These are phyloP conservation scores for Norana najaformis DNA, from an alignment of 2,888 invertebrate genomes.

Conservation along the genomic window DNA sequence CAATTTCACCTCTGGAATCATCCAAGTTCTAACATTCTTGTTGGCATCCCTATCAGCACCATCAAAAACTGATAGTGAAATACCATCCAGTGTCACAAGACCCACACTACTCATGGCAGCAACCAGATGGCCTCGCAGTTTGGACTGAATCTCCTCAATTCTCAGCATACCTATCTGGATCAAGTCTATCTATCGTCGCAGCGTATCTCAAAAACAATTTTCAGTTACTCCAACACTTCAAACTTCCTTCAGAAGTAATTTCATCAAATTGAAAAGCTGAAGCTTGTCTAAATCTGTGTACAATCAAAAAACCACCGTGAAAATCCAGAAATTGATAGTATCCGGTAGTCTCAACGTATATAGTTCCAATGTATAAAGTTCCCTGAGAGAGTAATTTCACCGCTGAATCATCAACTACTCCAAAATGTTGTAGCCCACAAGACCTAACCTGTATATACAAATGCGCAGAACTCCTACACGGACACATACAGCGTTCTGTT, in stretches of 20 bases:
- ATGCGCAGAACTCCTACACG: too few relatives aligned
- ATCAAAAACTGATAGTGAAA: neutral
- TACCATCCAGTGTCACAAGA: neutral
- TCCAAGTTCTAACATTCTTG: neutral
- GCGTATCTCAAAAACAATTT: neutral
- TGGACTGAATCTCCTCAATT: neutral
- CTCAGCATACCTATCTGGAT: neutral
- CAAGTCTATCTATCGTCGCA: neutral
- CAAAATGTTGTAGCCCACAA: neutral
- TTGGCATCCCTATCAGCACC: neutral
- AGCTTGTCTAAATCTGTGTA: neutral
- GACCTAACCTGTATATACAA: too few relatives aligned
- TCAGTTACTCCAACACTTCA: neutral
- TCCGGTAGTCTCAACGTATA: neutral
- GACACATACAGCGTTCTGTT: neutral
- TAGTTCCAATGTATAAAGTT: neutral
- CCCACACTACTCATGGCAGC: neutral
- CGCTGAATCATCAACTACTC: neutral
- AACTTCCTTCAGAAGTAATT: neutral
- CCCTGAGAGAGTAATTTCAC: neutral
- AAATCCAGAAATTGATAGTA: neutral
- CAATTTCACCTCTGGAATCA: neutral
- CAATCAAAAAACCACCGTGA: neutral
- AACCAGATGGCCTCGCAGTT: neutral
- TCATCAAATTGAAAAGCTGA: neutral